A percentile compares a stretch with the other conserved stretches of the same genome.
These are phyloP conservation scores for Lutraria rhynchaena DNA, from an alignment of 1,140 invertebrate species.

Conservation along the genomic window DNA sequence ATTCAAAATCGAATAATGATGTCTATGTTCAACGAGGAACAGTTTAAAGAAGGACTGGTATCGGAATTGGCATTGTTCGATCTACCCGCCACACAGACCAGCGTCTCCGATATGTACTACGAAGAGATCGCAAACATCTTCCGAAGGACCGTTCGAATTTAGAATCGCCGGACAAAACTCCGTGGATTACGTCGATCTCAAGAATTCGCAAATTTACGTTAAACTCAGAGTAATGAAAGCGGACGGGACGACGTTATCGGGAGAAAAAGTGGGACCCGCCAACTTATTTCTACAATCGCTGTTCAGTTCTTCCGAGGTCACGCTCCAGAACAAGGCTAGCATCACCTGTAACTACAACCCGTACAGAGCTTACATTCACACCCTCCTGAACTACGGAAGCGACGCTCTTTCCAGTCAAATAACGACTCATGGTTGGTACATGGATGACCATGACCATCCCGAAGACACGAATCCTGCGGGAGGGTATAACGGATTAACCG, in stretches of 20 bases:
- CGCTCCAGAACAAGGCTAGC: slow-evolving; percentile 3
- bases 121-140: slow-evolving; percentile 31
- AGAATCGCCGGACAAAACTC: slow-evolving; percentile 33
- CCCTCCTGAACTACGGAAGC: slow-evolving; percentile 4
- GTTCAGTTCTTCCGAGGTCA: not conserved
- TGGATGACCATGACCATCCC: not conserved
- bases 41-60: slow-evolving; percentile 50
- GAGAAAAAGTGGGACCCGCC: slow-evolving; percentile 1
- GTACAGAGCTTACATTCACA: slow-evolving; percentile 19
- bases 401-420: not conserved
- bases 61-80: slow-evolving; percentile 39
- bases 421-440: not conserved
- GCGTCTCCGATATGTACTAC: slow-evolving; percentile 43
- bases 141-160: slow-evolving; percentile 40
- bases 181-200: slow-evolving; percentile 15
- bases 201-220: not conserved
- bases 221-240: slow-evolving; percentile 6
- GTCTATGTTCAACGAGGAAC: slow-evolving; percentile 2
- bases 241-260: not conserved
- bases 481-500: not conserved
- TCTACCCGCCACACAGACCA: slow-evolving; percentile 50
- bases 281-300: slow-evolving; percentile 15
- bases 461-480: not conserved
- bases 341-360: slow-evolving; percentile 13
- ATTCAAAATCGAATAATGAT: slow-evolving; percentile 48